Percentiles rank a stretch among this genome's conserved stretches.
Evolutionary conservation across 2,797 vertebrate species (phyloP).

Genomic region (Crossoptilon crossoptilon): DNA sequence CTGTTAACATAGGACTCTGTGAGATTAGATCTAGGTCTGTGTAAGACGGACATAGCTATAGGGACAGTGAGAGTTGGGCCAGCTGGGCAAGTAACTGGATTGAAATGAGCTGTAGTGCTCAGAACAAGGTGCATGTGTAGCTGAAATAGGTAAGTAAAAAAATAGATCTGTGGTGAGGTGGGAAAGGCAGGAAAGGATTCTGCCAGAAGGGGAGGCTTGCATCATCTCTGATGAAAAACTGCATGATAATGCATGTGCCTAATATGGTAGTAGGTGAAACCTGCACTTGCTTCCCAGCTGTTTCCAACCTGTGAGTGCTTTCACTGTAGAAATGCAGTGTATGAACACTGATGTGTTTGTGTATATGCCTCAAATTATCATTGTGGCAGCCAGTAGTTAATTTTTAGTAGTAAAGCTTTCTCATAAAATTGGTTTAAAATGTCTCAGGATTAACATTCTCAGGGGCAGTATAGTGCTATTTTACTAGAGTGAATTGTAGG

Average conservation of each 20-base stretch:
- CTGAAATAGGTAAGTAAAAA: neutral
- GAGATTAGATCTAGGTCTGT: neutral
- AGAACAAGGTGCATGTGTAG: neutral
- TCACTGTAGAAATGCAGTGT: neutral
- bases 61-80: neutral
- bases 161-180: neutral
- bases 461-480: neutral
- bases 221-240: no score
- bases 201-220: neutral
- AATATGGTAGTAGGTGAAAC: neutral
- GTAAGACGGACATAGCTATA: neutral
- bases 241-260: neutral
- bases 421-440: neutral
- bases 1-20: neutral
- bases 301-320: neutral
- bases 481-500: neutral
- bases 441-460: rapidly evolving
- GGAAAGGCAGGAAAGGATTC: neutral
- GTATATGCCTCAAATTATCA: neutral
- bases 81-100: neutral
- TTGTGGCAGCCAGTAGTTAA: neutral
- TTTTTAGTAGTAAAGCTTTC: neutral
- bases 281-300: neutral
- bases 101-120: neutral
- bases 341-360: neutral